Conservation (phyloP, 1,140 invertebrate genomes). For the Megalopta genalis region DNA sequence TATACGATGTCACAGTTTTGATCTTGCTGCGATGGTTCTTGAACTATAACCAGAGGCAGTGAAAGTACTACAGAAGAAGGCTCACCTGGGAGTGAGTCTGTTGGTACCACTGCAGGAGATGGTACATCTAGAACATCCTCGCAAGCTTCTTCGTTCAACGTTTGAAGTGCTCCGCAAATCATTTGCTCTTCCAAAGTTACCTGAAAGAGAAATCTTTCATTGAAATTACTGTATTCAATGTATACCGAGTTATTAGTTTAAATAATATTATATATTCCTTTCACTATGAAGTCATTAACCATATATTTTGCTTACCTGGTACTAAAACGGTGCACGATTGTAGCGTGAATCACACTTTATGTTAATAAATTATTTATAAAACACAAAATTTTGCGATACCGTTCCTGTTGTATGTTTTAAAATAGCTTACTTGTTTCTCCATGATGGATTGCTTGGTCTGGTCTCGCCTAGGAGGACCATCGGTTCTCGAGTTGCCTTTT, state of each 20-base stretch:
- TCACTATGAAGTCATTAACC: not conserved
- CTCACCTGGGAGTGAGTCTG: constrained; percentile 79
- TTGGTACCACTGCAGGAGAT: constrained; percentile 64
- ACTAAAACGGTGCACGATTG: constrained; percentile 66
- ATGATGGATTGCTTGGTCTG: constrained; percentile 85
- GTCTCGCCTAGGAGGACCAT: constrained; percentile 73
- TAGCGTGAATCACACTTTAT: constrained; percentile 44
- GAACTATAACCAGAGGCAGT: constrained; percentile 79
- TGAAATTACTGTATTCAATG: not conserved
- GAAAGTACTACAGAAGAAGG: constrained; percentile 73
- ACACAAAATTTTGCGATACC: not conserved
- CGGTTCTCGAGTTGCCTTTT: constrained; percentile 73
- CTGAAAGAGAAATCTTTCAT: constrained; percentile 77
- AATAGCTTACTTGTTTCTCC: constrained; percentile 85
- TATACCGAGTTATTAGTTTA: not conserved
- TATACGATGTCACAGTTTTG: constrained; percentile 75
- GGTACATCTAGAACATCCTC: constrained; percentile 89
- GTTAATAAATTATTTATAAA: constrained; percentile 20
- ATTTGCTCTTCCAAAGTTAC: constrained; percentile 96
- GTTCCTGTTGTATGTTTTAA: not conserved
- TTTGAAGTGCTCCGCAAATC: constrained; percentile 95
- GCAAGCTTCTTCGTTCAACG: constrained; percentile 93
- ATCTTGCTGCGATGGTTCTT: constrained; percentile 74
- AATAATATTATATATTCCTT: not conserved
- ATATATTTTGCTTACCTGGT: constrained; percentile 72